phyloP scores from a whole-genome alignment of 2,113 vertebrate species.

The Laticauda colubrina region DNA sequence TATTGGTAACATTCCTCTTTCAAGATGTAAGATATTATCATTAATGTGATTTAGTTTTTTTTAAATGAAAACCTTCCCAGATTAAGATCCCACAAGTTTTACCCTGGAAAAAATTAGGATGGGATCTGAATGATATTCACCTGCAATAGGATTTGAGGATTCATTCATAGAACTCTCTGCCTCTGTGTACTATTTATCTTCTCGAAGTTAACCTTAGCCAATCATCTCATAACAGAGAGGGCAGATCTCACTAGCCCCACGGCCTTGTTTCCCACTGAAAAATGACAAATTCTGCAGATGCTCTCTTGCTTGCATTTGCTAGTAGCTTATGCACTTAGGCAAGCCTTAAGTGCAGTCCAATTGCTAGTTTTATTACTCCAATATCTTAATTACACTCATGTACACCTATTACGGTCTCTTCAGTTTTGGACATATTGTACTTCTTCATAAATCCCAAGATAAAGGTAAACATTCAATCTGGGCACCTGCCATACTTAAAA shows the following conservation, averaged over 20 bases:
- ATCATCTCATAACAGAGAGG: not conserved
- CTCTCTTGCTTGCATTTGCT: not conserved
- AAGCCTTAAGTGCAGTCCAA: not conserved
- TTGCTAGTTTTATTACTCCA: not conserved
- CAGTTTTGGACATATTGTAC: not conserved
- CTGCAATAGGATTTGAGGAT: not conserved
- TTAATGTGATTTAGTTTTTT: not conserved
- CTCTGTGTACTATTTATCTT: not conserved
- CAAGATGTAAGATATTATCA: not conserved
- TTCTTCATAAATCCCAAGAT: slow-evolving; percentile 29
- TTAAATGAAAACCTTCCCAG: not conserved
- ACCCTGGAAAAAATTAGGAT: not conserved
- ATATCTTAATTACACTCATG: not conserved
- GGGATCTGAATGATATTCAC: not conserved
- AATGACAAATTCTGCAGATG: not conserved
- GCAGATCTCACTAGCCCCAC: not conserved
- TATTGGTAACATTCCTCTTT: not conserved
- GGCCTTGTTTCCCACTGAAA: not conserved
- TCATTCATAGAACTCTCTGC: not conserved
- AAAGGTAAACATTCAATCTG: slow-evolving; percentile 32
- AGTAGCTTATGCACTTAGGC: not conserved
- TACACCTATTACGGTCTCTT: not conserved
- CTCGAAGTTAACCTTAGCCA: not conserved
- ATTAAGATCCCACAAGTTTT: not conserved
- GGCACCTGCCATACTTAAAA: slow-evolving; percentile 59